A percentile compares a stretch with the other conserved stretches of the same genome.
phyloP scores from a whole-genome alignment of 2,888 invertebrate species.

The Pollenia griseotomentosa region DNA sequence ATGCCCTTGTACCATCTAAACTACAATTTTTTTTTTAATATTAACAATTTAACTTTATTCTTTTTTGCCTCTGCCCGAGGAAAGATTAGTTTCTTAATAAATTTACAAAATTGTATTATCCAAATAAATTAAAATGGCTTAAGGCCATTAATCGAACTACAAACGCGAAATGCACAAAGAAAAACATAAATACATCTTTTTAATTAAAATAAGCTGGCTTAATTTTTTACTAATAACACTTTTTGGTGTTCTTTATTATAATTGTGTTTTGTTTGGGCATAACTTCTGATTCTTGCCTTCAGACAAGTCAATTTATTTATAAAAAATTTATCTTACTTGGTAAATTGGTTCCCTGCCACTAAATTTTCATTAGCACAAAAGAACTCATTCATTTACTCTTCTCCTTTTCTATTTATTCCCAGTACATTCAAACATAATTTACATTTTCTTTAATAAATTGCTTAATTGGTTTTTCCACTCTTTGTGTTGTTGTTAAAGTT shows the following conservation, averaged over 20 bases:
- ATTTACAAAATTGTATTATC: slow-evolving; percentile 1
- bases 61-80: background rate
- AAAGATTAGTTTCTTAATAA: slow-evolving; percentile 17
- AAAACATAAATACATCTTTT: slow-evolving; percentile 16
- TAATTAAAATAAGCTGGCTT: slow-evolving; percentile 42
- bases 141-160: background rate
- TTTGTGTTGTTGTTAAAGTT: slow-evolving; percentile 43
- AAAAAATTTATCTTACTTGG: background rate
- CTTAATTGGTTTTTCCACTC: background rate
- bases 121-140: slow-evolving; percentile 28
- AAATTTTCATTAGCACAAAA: background rate
- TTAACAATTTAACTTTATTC: background rate
- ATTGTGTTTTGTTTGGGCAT: background rate
- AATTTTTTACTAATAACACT: slow-evolving; percentile 32
- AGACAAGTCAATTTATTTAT: background rate
- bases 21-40: too few relatives aligned
- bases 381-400: background rate
- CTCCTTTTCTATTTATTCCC: slow-evolving; percentile 1
- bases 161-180: background rate
- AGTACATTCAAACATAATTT: slow-evolving; percentile 24
- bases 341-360: too few relatives aligned
- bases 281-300: slow-evolving; percentile 8
- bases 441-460: background rate
- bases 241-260: background rate
- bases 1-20: too few relatives aligned